Base-by-base conservation (phyloP, 2,797 vertebrate genomes). In the Erpetoichthys calabaricus region DNA sequence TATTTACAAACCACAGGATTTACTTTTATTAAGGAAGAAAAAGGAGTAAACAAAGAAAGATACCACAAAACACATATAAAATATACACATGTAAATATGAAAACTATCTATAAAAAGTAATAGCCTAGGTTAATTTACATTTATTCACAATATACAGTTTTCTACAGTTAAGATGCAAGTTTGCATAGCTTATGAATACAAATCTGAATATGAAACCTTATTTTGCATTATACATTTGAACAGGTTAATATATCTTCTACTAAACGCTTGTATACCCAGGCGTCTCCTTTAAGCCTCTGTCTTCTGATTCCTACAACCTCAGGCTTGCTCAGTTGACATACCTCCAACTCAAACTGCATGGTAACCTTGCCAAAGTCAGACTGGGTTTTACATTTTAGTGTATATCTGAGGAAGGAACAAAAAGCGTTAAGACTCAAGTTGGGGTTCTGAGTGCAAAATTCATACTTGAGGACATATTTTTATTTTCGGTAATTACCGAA, bases 231-330 rank as follows among this genome's bases (percentile, higher is more conserved):
- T 51, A 91, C 73, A 3, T 77, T 79, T 73, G 77, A 91, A 60
- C 82, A 80, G 50, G 87, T 86, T 5, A 98, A 79, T 65, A 96
- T 86, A 65, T 93, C 89, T 72, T 94, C 94, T 66, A 98, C 83
- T 65, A 99, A 82, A 64, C 88, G 87, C 70, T 98, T 98, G 75
- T 98, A 98, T 60, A 95, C 86, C 94, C 94, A 98, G 50, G 92
- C 86, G 5, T 98, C 94, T 6, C 94, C 96, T 70, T 92, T 94
- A 53, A 99, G 84, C 60, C 92, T 74, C 63, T 94, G 91, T 8
- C 90, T 85, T 5, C 86, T 74, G 64, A 99, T 82, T 3, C 90
- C 91, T 3, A 94, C 70, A 3, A 85, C 86, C 56, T 92, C 84
- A 0, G 82, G 70, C 63, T 87, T 89, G 62, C 83, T 81, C 47